Evolutionary conservation across 2,888 invertebrate genomes (phyloP), one percentile per base, ranked within the genome.

Genomic region (Amorpha juglandis): DNA sequence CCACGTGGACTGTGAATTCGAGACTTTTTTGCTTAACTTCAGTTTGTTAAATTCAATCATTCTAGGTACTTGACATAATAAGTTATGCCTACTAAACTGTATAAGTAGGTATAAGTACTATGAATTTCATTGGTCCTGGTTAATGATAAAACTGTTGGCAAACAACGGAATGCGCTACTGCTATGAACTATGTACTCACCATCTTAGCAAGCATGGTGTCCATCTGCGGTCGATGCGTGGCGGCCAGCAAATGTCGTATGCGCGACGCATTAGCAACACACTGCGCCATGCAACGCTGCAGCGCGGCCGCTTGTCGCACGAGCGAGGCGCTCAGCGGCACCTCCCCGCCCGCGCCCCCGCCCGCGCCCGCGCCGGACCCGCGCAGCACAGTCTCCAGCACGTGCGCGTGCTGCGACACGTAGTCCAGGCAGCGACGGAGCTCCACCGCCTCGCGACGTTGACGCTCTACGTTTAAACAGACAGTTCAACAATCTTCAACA

Each of bases 221-320:
- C 93, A 94, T 93, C 80, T 91, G 90, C 63, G 92, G 91, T 72
- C 85, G 91, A 74, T 93, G 92, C 55, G 89, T 79, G 73, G 88
- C 88, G 65, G 90, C 81, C 70, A 94, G 86, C 78, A 91, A 84
- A 48, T 85, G 84, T 1, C 93, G 88, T 77, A 94, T 93, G 72
- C 87, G 83, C 66, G 86, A 76, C 9, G 93, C 93, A 86, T 94
- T 92, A 78, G 86, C 86, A 35, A 93, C 91, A 82, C 93, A 92
- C 81, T 92, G 91, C 76, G 90, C 87, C 89, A 94, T 94, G 86
- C 91, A 89, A 81, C 90, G 89, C 82, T 91, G 92, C 83, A 94
- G 87, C 76, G 91, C 84, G 0, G 88, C 87, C 51, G 92, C 93
- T 83, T 93, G 93, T 6, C 90, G 87, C 77, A 88, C 88, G 76